Conservation (phyloP, 2,888 invertebrate species). For the Dyspetes luteomarginatus region DNA sequence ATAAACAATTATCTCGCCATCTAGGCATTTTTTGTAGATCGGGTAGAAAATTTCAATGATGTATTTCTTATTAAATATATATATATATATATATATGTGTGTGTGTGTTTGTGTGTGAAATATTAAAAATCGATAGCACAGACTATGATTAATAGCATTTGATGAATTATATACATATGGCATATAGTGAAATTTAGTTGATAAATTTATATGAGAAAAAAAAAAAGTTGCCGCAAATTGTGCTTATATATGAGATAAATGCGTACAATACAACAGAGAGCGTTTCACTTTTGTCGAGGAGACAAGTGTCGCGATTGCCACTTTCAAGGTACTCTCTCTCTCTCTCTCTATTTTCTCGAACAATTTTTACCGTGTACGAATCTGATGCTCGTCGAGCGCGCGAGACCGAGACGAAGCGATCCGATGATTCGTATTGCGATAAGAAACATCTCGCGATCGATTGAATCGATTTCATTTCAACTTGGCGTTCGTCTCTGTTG, state of each 20-base stretch:
- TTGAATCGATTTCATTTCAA: constrained; percentile 22
- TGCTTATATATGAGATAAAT: background rate
- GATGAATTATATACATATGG: too few relatives aligned
- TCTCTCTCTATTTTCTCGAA: background rate
- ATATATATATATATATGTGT: too few relatives aligned
- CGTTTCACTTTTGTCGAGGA: constrained; percentile 50
- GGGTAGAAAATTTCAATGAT: too few relatives aligned
- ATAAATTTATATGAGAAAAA: too few relatives aligned
- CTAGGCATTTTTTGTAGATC: too few relatives aligned
- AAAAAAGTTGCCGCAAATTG: too few relatives aligned
- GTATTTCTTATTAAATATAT: too few relatives aligned
- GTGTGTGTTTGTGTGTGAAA: too few relatives aligned
- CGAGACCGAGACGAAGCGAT: constrained; percentile 18
- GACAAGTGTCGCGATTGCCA: constrained; percentile 18
- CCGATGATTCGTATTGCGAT: constrained; percentile 23
- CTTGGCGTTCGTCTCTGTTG: background rate
- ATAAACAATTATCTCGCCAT: too few relatives aligned
- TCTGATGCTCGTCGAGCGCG: constrained; percentile 31
- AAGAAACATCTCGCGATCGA: constrained; percentile 39
- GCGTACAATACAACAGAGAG: constrained; percentile 16
- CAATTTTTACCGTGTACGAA: constrained; percentile 24
- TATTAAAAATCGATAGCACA: too few relatives aligned
- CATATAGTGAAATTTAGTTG: too few relatives aligned
- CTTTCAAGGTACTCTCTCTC: constrained; percentile 56
- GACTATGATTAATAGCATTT: too few relatives aligned